phyloP scores from a whole-genome alignment of 2,888 invertebrate genomes.

The Odontocolon sp. region DNA sequence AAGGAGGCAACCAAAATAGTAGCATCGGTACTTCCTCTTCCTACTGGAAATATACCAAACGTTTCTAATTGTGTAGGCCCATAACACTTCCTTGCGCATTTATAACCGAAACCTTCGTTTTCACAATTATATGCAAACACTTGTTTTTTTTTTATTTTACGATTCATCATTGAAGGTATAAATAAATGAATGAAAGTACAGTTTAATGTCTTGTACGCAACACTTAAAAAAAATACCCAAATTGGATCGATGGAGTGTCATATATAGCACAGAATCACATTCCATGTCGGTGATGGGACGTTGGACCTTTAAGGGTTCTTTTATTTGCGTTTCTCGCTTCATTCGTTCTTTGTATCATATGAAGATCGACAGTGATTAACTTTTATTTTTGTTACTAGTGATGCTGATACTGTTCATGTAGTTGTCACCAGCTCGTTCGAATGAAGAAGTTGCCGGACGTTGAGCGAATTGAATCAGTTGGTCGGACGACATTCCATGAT shows the following conservation, averaged over 20 bases:
- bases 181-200: not conserved
- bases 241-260: slow-evolving; percentile 9
- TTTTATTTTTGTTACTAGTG: not conserved
- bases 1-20: slow-evolving; percentile 22
- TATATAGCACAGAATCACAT: not conserved
- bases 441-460: slow-evolving; percentile 74
- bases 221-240: slow-evolving; percentile 18
- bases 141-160: not conserved
- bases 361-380: not conserved
- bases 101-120: slow-evolving; percentile 32
- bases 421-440: slow-evolving; percentile 48
- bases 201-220: too few relatives aligned
- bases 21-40: slow-evolving; percentile 8
- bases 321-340: too few relatives aligned
- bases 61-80: not conserved
- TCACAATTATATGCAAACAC: slow-evolving; percentile 24
- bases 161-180: not conserved
- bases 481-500: slow-evolving; percentile 79
- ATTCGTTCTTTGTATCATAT: too few relatives aligned
- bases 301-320: not conserved
- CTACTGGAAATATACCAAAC: not conserved
- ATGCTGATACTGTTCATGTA: not conserved
- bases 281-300: not conserved
- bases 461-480: slow-evolving; percentile 79
- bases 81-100: slow-evolving; percentile 2